phyloP scores from a whole-genome alignment of 2,888 invertebrate genomes.

The Luperina testacea region DNA sequence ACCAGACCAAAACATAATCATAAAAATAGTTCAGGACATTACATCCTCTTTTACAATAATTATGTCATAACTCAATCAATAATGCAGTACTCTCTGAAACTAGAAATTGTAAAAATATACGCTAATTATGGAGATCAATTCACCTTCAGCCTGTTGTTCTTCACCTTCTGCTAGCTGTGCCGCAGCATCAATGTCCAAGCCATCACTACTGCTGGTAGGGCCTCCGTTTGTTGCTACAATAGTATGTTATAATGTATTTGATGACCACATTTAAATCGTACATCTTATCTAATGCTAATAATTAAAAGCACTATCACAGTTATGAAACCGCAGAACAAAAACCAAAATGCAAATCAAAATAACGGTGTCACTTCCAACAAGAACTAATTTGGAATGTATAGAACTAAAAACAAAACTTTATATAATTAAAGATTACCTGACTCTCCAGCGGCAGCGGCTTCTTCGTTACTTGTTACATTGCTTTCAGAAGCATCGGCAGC shows the following conservation, averaged over 20 bases:
- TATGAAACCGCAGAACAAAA: slow-evolving; percentile 3
- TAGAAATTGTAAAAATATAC: not conserved
- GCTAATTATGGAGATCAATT: slow-evolving; percentile 13
- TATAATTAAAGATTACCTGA: slow-evolving; percentile 70
- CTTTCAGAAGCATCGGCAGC: slow-evolving; percentile 80
- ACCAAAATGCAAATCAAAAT: slow-evolving; percentile 51
- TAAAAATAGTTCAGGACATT: not conserved
- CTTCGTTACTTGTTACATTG: slow-evolving; percentile 81
- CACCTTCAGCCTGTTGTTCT: slow-evolving; percentile 80
- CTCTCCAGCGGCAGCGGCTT: slow-evolving; percentile 77
- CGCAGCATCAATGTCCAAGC: slow-evolving; percentile 79
- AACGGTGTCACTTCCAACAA: slow-evolving; percentile 42
- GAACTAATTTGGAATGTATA: slow-evolving; percentile 4
- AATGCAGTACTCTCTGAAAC: not conserved
- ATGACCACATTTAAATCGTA: slow-evolving; percentile 31
- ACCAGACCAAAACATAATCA: not conserved
- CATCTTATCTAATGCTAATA: not conserved
- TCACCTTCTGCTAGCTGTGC: slow-evolving; percentile 75
- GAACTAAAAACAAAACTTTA: not conserved
- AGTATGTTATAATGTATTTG: slow-evolving; percentile 40
- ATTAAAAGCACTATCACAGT: not conserved
- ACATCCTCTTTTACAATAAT: not conserved
- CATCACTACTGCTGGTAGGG: slow-evolving; percentile 87
- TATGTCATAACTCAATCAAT: not conserved
- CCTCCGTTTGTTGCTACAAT: slow-evolving; percentile 81